Base-by-base conservation (phyloP, 2,113 vertebrate genomes). In the Entelurus aequoreus region DNA sequence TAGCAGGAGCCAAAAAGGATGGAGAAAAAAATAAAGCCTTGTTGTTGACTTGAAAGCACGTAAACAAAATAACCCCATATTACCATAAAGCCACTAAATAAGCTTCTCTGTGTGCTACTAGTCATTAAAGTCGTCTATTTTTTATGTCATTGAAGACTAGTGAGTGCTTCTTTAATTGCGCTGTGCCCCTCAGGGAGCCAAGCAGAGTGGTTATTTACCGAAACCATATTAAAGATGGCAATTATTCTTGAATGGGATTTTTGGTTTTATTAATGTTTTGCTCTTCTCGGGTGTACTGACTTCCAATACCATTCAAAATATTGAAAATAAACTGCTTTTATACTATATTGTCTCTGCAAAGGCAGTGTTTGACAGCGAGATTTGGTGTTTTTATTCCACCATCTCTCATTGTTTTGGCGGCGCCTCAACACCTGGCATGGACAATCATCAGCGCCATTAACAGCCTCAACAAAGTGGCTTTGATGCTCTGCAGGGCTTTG, bases 381-480 rank as follows among this genome's bases (percentile, higher is more conserved):
- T 46, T 9, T 46, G 42, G 11, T 12, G 6, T 15, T 35, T 8
- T 15, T 49, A 3, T 14, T 5, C 4, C 3, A 3, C 1, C 54
- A 66, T 51, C 49, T 58, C 12, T 56, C 8, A 5, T 2, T 66
- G 50, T 74, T 76, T 71, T 68, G 71, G 28, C 69, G 61, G 4
- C 0, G 53, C 42, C 2, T 8, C 60, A 68, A 76, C 71, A 81
- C 80, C 76, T 66, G 74, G 72, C 74, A 71, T 28, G 1, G 56
- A 75, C 58, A 65, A 44, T 74, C 75, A 72, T 77, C 66, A 67
- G 69, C 62, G 55, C 82, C 83, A 76, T 85, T 87, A 87, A 80
- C 35, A 37, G 14, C 60, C 72, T 68, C 80, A 78, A 76, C 83
- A 82, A 84, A 83, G 78, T 71, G 65, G 62, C 80, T 88, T 84